Percentiles rank a stretch among this genome's conserved stretches.
Conservation (phyloP, 2,113 vertebrate species). For the Stercorarius parasiticus region DNA sequence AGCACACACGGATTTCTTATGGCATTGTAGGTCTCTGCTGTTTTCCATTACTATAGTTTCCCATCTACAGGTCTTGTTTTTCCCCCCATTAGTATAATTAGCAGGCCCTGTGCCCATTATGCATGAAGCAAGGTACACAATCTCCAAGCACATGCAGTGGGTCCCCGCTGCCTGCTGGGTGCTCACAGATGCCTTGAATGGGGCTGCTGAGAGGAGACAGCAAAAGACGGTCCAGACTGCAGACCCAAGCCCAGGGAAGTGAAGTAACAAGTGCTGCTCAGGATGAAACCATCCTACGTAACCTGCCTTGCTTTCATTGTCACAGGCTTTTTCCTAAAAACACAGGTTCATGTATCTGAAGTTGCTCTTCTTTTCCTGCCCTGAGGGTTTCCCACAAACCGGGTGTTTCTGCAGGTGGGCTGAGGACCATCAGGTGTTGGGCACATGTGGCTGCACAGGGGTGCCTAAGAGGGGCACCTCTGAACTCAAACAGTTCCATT, state of each 20-base stretch:
- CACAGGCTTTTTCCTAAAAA: not conserved
- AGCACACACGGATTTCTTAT: not conserved
- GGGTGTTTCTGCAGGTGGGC: not conserved
- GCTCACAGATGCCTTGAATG: too few relatives aligned
- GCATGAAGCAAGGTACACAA: not conserved
- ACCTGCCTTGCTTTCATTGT: not conserved
- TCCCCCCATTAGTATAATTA: not conserved
- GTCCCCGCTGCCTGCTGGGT: not conserved
- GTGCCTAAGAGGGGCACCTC: not conserved
- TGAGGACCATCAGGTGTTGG: not conserved
- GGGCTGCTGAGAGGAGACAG: not conserved
- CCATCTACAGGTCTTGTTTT: not conserved
- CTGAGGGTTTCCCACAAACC: not conserved
- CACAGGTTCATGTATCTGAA: not conserved
- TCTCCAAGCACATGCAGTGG: too few relatives aligned
- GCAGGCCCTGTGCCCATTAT: too few relatives aligned
- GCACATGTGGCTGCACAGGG: too few relatives aligned
- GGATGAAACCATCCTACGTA: not conserved
- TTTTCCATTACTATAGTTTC: not conserved
- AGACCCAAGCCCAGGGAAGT: not conserved
- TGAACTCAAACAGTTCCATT: not conserved
- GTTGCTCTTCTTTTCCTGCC: too few relatives aligned
- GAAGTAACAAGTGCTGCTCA: not conserved
- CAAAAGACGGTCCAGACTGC: not conserved
- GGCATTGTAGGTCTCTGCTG: not conserved